Evolutionary conservation across 37 sponge, comb jelly and placozoan genomes (phyloP).

Genomic region (Cliona cf. orientalis): DNA sequence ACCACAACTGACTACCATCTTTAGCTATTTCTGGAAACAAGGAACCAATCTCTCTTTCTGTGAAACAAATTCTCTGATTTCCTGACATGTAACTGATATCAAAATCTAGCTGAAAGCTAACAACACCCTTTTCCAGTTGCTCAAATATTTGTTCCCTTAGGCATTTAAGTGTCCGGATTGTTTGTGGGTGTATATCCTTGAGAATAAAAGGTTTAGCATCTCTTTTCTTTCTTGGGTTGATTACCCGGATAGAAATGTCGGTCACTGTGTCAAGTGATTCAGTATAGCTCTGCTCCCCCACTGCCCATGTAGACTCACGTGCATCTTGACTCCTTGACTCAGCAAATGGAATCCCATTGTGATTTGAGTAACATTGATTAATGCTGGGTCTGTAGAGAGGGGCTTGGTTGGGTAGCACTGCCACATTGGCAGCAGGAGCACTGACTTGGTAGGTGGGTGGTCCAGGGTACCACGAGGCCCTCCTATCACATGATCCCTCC

Average conservation of each 20-base stretch:
- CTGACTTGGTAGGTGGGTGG: not conserved
- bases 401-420: not conserved
- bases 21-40: not conserved
- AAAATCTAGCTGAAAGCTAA: slow-evolving; percentile 10
- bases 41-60: slow-evolving; percentile 12
- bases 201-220: not conserved
- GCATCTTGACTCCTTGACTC: not conserved
- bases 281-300: not conserved
- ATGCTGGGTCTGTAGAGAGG: not conserved
- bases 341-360: not conserved
- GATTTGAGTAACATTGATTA: not conserved
- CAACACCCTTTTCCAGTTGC: slow-evolving; percentile 12
- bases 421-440: slow-evolving; percentile 1
- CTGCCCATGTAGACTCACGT: not conserved
- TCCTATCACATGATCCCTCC: not conserved
- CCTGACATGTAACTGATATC: slow-evolving; percentile 17
- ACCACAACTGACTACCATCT: slow-evolving; percentile 15
- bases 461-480: not conserved
- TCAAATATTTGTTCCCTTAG: slow-evolving; percentile 14
- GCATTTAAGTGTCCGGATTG: not conserved
- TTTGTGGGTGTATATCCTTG: not conserved
- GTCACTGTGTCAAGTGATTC: not conserved
- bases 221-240: not conserved
- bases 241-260: not conserved
- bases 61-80: slow-evolving; percentile 23